phyloP scores from a whole-genome alignment of 2,797 vertebrate species.

The Lepidocolaptes lacrymiger region DNA sequence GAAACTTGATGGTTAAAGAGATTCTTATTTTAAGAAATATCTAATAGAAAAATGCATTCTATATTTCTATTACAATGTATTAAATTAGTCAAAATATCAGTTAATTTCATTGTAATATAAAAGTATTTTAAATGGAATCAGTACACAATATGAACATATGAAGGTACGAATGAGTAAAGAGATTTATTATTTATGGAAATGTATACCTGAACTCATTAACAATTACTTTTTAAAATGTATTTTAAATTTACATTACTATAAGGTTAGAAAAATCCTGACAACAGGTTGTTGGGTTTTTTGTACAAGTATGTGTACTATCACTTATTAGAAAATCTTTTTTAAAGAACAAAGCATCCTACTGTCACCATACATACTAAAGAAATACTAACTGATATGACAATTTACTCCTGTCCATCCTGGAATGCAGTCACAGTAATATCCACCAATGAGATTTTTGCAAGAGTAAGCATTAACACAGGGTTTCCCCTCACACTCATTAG shows the following conservation, averaged over 20 bases:
- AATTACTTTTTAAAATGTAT: neutral
- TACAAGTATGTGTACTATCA: neutral
- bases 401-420: constrained; percentile 94
- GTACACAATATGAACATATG: neutral
- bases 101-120: neutral
- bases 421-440: constrained; percentile 97
- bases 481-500: constrained; percentile 92
- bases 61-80: neutral
- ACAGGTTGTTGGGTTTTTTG: neutral
- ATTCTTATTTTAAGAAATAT: neutral
- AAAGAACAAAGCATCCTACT: neutral
- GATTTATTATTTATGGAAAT: neutral
- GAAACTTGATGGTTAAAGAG: neutral
- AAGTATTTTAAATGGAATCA: neutral
- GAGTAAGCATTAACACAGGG: constrained; percentile 94
- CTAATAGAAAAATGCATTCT: neutral
- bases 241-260: neutral
- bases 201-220: neutral
- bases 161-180: neutral
- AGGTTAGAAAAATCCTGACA: neutral
- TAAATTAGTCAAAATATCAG: neutral
- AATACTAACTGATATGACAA: constrained; percentile 98
- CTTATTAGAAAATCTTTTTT: neutral
- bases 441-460: constrained; percentile 99
- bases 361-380: constrained; percentile 58